Conservation (phyloP, 2,888 invertebrate species). For the Tenthredo amoena region DNA sequence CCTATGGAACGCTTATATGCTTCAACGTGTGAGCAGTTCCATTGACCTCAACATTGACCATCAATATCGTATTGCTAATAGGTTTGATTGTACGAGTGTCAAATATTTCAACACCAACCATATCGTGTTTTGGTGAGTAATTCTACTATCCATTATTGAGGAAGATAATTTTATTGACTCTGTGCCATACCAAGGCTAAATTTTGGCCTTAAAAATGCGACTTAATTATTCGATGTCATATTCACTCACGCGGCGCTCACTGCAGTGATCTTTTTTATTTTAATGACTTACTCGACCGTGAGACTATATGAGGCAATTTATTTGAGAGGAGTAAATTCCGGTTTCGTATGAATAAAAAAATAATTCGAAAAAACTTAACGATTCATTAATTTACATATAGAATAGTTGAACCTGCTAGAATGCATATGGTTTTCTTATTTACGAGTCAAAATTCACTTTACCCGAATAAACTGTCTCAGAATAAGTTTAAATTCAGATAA, state of each 20-base stretch:
- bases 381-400: neutral
- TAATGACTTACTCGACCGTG: neutral
- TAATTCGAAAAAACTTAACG: neutral
- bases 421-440: neutral
- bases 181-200: neutral
- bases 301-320: neutral
- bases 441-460: neutral
- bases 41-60: constrained; percentile 43
- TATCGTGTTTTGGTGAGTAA: neutral
- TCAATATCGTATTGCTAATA: neutral
- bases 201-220: neutral
- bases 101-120: neutral
- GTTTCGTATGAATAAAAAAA: neutral
- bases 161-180: neutral
- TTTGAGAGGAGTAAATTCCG: neutral
- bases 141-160: neutral
- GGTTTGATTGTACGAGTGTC: neutral
- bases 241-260: neutral
- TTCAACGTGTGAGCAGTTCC: neutral
- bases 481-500: neutral
- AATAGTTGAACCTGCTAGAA: neutral
- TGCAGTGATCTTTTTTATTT: neutral
- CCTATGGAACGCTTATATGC: neutral
- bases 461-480: neutral
- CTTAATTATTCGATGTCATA: neutral